Evolutionary conservation across 2,113 vertebrate genomes (phyloP), one percentile per base, ranked within the genome.

Genomic region (Oreocharis arfaki): DNA sequence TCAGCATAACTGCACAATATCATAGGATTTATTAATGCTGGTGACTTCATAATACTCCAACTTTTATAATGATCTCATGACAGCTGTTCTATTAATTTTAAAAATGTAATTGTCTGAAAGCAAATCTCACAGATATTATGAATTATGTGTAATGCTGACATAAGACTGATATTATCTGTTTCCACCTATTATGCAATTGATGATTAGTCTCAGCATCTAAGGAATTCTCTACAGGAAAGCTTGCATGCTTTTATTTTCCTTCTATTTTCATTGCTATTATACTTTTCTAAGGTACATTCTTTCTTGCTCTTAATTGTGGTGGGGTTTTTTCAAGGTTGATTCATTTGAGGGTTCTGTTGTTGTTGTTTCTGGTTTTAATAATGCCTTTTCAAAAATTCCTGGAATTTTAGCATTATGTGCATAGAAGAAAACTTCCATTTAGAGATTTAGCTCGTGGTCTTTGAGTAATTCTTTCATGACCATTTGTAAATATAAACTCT

Each of bases 281-380:
- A 41, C 2, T 55, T 47, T 76, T 74, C 22, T 56, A n/a, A 86
- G 32, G 21, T n/a, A 27, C 2, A 1, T 33, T 67, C 6, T 68
- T 75, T 73, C 26, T 41, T 71, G 17, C 5, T 46, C 3, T 68
- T 46, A 83, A 44, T 27, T 61, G 16, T 27, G 16, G 3, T 9
- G 4, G 2, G 1, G 1, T 9, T 49, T 63, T 32, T 18, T 12
- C 16, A 35, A 17, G 5, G 23, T 32, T 50, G 35, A 18, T 52
- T 67, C 2, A 0, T 3, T 42, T 52, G 24, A 4, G 0, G 1
- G 7, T 32, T 39, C 26, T 22, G 13, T 10, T 11, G 2, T 1
- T 49, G 32, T 24, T 59, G 3, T 14, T 76, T 22, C 24, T 74
- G 23, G 6, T 68, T 52, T 44, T 68, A 19, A 8, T 18, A 33